Conservation (phyloP, 2,113 vertebrate species). For the Stegastes partitus region DNA sequence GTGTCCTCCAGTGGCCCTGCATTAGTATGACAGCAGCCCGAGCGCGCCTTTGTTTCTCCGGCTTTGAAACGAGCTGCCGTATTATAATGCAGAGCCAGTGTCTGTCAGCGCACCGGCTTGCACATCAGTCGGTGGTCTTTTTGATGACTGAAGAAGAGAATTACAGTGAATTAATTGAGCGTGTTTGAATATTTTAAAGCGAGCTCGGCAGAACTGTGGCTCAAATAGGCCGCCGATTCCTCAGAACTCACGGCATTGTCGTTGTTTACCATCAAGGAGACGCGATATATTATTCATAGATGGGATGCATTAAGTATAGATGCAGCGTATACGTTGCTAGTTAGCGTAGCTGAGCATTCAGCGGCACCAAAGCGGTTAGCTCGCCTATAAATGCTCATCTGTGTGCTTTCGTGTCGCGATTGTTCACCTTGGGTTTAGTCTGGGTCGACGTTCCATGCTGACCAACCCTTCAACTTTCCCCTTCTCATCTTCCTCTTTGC, state of each 20-base stretch:
- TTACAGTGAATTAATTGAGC: neutral
- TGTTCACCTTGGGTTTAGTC: neutral
- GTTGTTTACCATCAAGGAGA: conserved; percentile 11
- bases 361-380: conserved; percentile 12
- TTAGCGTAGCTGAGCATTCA: conserved; percentile 15
- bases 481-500: conserved; percentile 12
- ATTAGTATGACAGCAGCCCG: conserved; percentile 45
- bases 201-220: conserved; percentile 9
- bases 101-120: neutral
- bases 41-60: conserved; percentile 21
- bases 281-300: conserved; percentile 26
- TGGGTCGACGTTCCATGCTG: neutral
- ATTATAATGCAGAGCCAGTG: conserved; percentile 31
- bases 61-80: neutral
- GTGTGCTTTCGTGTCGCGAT: conserved; percentile 9
- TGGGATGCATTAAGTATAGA: neutral
- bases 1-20: conserved; percentile 36
- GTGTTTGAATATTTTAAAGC: conserved; percentile 13
- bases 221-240: neutral
- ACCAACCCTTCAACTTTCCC: conserved; percentile 23
- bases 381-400: conserved; percentile 2
- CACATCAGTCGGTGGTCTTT: conserved; percentile 39
- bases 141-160: conserved; percentile 12
- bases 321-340: conserved; percentile 18
- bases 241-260: conserved; percentile 10